Percentiles rank a stretch among this genome's conserved stretches.
Evolutionary conservation across 2,113 vertebrate species (phyloP).

Genomic region (Brienomyrus brachyistius): DNA sequence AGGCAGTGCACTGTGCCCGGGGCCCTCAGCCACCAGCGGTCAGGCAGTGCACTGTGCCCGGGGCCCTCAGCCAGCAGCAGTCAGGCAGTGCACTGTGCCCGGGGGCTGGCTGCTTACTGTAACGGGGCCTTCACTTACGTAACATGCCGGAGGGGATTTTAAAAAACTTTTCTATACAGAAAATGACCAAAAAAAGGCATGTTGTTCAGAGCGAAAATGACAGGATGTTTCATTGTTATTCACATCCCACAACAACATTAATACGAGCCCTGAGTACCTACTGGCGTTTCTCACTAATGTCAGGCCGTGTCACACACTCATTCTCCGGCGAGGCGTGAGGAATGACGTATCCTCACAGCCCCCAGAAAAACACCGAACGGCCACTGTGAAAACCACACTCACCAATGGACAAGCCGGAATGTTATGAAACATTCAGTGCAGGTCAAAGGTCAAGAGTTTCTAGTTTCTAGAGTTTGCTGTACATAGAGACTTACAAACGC

Average conservation of each 20-base stretch:
- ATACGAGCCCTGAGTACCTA: background rate
- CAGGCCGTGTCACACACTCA: background rate
- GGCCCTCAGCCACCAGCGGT: too few relatives aligned
- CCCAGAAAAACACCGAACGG: background rate
- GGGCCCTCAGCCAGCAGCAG: too few relatives aligned
- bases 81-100: background rate
- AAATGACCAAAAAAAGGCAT: background rate
- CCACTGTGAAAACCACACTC: background rate
- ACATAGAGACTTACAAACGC: background rate
- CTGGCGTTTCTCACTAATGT: background rate
- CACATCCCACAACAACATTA: background rate
- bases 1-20: too few relatives aligned
- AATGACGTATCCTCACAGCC: background rate
- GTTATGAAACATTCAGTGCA: background rate
- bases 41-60: too few relatives aligned
- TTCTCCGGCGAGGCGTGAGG: background rate
- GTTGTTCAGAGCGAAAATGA: background rate
- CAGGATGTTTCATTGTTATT: constrained; percentile 2
- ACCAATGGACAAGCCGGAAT: background rate
- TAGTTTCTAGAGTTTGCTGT: background rate
- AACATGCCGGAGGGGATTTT: background rate
- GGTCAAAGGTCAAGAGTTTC: background rate
- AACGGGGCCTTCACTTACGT: background rate
- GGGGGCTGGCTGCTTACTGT: background rate
- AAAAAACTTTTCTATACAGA: background rate